Evolutionary conservation across 2,113 vertebrate species (phyloP).

Genomic region (Sardina pilchardus): DNA sequence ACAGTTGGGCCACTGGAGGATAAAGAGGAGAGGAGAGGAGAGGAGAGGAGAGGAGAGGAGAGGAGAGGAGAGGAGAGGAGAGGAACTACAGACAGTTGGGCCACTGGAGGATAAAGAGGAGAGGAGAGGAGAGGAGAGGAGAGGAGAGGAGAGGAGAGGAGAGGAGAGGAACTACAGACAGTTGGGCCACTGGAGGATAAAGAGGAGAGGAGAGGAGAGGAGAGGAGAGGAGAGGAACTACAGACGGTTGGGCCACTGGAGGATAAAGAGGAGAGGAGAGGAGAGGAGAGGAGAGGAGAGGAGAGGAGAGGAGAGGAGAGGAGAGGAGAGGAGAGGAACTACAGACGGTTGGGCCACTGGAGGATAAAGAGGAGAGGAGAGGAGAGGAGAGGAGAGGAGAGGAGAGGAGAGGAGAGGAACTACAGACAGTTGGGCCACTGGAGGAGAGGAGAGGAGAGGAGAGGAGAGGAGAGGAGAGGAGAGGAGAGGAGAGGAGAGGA

Average conservation of each 20-base stretch:
- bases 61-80: neutral
- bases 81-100: no score
- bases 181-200: no score
- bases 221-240: neutral
- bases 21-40: neutral
- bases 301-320: neutral
- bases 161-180: no score
- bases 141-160: neutral
- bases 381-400: neutral
- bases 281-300: neutral
- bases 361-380: neutral
- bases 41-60: neutral
- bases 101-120: neutral
- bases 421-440: no score
- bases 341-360: neutral
- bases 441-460: no score
- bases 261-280: neutral
- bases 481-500: no score
- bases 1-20: no score
- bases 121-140: neutral
- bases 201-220: neutral
- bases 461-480: no score
- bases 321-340: no score
- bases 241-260: no score
- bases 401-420: no score